phyloP scores from a whole-genome alignment of 2,888 invertebrate genomes.

The Pachymerium ferrugineum region DNA sequence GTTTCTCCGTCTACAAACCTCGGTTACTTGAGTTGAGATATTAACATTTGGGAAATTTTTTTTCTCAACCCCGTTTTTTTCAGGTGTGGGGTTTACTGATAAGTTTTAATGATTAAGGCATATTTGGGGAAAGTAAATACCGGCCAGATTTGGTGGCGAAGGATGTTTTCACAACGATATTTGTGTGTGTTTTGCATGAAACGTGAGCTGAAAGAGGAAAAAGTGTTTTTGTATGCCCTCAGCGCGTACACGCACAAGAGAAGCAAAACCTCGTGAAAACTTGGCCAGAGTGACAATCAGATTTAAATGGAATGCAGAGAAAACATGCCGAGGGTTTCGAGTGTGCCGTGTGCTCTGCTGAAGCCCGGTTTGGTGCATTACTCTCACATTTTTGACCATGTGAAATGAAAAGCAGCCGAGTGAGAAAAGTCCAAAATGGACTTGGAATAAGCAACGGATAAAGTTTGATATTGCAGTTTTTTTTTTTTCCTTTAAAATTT shows the following conservation, averaged over 20 bases:
- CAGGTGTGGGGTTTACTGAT: neutral
- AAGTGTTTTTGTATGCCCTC: neutral
- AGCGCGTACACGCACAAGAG: neutral
- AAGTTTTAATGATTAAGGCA: constrained; percentile 6
- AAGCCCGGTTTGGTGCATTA: constrained; percentile 1
- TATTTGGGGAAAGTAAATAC: neutral
- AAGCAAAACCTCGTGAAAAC: neutral
- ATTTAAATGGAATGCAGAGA: constrained; percentile 11
- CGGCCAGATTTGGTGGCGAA: neutral
- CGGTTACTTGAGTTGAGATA: neutral
- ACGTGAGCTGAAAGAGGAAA: neutral
- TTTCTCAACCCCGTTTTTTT: no score
- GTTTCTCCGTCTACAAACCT: neutral
- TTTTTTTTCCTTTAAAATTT: neutral
- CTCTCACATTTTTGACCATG: constrained; percentile 7
- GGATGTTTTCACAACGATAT: constrained; percentile 1
- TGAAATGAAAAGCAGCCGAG: neutral
- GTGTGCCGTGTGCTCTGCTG: neutral
- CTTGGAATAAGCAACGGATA: neutral
- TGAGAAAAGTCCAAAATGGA: neutral
- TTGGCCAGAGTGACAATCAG: constrained; percentile 8
- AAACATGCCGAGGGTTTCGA: neutral
- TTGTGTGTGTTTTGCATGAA: constrained; percentile 7
- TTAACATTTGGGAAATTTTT: neutral
- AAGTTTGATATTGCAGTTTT: neutral